Evolutionary conservation across 2,113 vertebrate genomes (phyloP), one percentile per base, ranked within the genome.

Genomic region (Orcinus orca): DNA sequence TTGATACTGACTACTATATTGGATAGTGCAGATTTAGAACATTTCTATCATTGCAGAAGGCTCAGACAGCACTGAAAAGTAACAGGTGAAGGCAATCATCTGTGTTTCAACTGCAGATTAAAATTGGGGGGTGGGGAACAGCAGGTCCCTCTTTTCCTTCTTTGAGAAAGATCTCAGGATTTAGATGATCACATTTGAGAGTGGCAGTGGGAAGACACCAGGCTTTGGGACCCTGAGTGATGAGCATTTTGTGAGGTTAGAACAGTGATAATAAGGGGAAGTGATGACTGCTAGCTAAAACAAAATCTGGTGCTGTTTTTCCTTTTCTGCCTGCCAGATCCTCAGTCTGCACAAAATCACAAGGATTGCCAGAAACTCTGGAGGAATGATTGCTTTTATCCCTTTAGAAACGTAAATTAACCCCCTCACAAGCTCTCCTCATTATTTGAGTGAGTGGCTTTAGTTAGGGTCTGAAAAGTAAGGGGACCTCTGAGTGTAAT

Each of bases 341-440:
- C 14, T 20, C 20, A 68, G 8, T 88, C 33, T 50, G 29, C 17
- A 85, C 18, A 85, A 84, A 85, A 68, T 70, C 70, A 79, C 21
- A 67, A 87, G 33, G 25, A 84, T 67, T 81, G 26, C 25, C 36
- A 94, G 62, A 88, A 80, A 81, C 23, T 18, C 58, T 74, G 68
- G 63, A 77, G n/a, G 26, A 94, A 62, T 81, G 23, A 80, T 73
- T 87, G 38, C n/a, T 62, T 50, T 38, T 77, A 88, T 23, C 47
- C 44, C 58, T 79, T 80, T 74, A 92, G 65, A 92, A 89, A 36
- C 90, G 29, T 81, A 68, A 67, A 17, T 92, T 84, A 88, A 89
- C 44, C n/a, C 26, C 31, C 31, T 33, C 62, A 68, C 12, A 50
- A 18, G 44, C 6, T 90, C 5, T 65, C 31, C 10, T 26, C 6